Percentiles rank a stretch among this genome's conserved stretches.
Conservation (phyloP, 2,888 invertebrate genomes). For the Caenorhabditis angaria region DNA sequence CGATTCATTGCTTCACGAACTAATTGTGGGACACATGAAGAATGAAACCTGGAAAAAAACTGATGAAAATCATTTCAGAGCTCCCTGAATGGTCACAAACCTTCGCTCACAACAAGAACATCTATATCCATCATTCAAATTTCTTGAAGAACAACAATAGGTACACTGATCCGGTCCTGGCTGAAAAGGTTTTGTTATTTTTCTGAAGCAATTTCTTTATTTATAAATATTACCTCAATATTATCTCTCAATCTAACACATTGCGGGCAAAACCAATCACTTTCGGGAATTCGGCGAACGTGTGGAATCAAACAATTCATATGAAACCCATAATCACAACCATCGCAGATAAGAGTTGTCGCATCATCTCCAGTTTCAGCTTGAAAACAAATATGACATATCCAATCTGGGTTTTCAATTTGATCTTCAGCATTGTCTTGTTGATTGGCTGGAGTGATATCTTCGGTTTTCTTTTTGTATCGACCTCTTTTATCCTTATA, state of each 20-base stretch:
- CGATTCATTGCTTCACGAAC: background rate
- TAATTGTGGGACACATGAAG: background rate
- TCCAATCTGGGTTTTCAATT: background rate
- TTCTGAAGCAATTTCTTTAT: no score
- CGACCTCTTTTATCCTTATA: background rate
- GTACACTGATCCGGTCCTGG: background rate
- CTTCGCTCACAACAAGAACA: background rate
- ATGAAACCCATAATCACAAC: background rate
- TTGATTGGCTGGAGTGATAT: no score
- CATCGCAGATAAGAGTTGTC: background rate
- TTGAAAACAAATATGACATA: background rate
- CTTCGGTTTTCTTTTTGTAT: no score
- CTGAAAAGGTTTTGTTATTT: background rate
- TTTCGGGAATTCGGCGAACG: background rate
- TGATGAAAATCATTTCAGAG: background rate
- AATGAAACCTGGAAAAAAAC: background rate
- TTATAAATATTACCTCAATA: background rate
- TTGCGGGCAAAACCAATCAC: background rate
- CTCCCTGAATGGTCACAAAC: background rate
- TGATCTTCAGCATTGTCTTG: background rate
- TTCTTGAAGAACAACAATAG: background rate
- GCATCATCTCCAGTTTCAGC: background rate
- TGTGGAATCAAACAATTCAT: background rate
- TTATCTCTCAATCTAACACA: background rate
- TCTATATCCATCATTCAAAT: background rate